Percentiles rank a stretch among this genome's conserved stretches.
phyloP scores from a whole-genome alignment of 2,888 invertebrate species.

The Cheilosia urbana region DNA sequence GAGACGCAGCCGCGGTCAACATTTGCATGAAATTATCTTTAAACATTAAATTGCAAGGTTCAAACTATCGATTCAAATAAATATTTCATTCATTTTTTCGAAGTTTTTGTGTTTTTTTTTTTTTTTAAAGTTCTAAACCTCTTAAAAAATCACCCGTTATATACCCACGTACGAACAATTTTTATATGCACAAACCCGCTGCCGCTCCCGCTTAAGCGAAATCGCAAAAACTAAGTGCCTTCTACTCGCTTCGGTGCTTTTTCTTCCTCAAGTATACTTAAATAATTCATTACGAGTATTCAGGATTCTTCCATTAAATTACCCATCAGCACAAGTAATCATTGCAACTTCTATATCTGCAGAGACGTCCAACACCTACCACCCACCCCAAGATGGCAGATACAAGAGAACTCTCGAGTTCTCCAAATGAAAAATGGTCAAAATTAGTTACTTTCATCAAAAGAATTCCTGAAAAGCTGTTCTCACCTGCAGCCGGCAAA shows the following conservation, averaged over 20 bases:
- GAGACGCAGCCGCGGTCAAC: too few relatives aligned
- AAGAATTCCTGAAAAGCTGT: constrained; percentile 71
- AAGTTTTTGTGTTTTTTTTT: too few relatives aligned
- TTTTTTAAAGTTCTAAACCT: too few relatives aligned
- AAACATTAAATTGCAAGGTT: too few relatives aligned
- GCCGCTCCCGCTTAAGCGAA: constrained; percentile 32
- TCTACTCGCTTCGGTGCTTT: constrained; percentile 28
- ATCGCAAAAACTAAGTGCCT: constrained; percentile 24
- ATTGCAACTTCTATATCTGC: constrained; percentile 52
- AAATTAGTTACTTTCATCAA: constrained; percentile 76
- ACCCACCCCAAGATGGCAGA: neutral
- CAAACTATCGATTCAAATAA: too few relatives aligned
- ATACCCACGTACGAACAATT: neutral
- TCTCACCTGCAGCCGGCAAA: constrained; percentile 74
- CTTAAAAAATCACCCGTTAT: too few relatives aligned
- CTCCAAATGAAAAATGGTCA: constrained; percentile 70
- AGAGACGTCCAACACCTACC: neutral
- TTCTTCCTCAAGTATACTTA: constrained; percentile 56
- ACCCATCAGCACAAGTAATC: constrained; percentile 69
- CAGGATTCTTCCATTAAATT: constrained; percentile 70
- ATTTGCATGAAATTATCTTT: too few relatives aligned
- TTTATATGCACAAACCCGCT: neutral
- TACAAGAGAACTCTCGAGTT: constrained; percentile 20
- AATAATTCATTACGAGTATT: constrained; percentile 73
- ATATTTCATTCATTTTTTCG: too few relatives aligned